These are phyloP conservation scores for Picus viridis DNA, from an alignment of 2,797 vertebrate genomes.

Conservation along the genomic window DNA sequence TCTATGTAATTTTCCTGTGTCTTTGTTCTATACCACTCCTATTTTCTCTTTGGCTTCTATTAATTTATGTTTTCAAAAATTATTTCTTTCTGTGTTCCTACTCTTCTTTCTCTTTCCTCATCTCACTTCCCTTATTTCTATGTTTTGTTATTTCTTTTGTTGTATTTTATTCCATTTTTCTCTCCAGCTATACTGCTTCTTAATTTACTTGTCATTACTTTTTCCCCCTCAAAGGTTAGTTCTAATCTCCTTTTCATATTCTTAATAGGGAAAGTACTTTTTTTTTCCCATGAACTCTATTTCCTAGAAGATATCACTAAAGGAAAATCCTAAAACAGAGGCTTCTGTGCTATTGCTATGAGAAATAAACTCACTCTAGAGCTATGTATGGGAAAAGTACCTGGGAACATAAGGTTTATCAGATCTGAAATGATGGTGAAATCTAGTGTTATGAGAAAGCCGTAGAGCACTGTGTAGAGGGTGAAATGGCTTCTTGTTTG, in stretches of 20 bases:
- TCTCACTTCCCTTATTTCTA: background rate
- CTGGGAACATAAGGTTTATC: background rate
- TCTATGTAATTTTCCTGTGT: background rate
- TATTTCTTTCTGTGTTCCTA: background rate
- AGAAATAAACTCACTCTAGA: background rate
- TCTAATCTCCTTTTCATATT: background rate
- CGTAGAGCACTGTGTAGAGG: background rate
- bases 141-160: background rate
- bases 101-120: background rate
- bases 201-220: background rate
- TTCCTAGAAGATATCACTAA: constrained; percentile 56
- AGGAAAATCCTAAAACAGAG: constrained; percentile 35
- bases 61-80: background rate
- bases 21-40: background rate
- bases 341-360: constrained; percentile 30
- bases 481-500: background rate
- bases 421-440: background rate
- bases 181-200: background rate
- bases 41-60: background rate
- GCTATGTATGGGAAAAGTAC: background rate
- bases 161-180: background rate
- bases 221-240: background rate
- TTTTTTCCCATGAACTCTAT: constrained; percentile 15
- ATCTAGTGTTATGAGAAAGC: background rate
- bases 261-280: constrained; percentile 4